Percentiles rank a stretch among this genome's conserved stretches.
Evolutionary conservation across 2,888 invertebrate species (phyloP).

Genomic region (Sussaba pulchella): DNA sequence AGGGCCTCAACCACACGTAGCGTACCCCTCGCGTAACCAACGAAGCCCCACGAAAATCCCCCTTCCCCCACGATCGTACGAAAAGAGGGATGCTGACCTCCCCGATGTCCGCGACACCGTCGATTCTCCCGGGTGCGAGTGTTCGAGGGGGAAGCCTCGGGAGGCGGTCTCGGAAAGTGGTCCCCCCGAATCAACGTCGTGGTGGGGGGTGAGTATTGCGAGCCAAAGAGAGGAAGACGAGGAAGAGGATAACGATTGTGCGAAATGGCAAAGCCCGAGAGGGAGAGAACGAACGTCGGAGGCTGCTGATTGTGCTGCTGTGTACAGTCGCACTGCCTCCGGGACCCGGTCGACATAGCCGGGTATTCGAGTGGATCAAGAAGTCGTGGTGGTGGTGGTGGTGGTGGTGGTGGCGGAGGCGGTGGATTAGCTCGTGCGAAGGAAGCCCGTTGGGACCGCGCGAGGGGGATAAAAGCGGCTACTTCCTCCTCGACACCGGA

Average conservation of each 20-base stretch:
- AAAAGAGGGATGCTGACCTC: conserved; percentile 77
- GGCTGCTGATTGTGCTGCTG: conserved; percentile 55
- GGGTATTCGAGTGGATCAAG: conserved; percentile 76
- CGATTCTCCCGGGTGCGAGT: conserved; percentile 31
- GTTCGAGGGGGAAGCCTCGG: conserved; percentile 62
- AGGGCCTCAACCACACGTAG: too few relatives aligned
- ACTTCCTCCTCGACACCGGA: conserved; percentile 60
- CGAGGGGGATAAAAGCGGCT: conserved; percentile 60
- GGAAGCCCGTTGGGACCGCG: conserved; percentile 68
- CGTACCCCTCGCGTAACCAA: too few relatives aligned
- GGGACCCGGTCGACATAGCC: conserved; percentile 27
- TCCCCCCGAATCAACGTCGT: conserved; percentile 10
- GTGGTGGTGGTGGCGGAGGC: conserved; percentile 72
- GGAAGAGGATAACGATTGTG: conserved; percentile 22
- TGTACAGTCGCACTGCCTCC: conserved; percentile 50
- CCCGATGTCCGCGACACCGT: conserved; percentile 27
- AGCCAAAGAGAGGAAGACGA: background rate
- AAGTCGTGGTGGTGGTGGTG: conserved; percentile 76
- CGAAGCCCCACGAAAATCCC: conserved; percentile 3
- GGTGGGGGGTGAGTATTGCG: conserved; percentile 61
- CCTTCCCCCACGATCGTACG: background rate
- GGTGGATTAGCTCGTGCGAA: conserved; percentile 70
- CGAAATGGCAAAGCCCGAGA: conserved; percentile 13
- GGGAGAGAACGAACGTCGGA: conserved; percentile 44
- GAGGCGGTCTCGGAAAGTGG: conserved; percentile 66